Conservation (phyloP, 2,888 invertebrate genomes). For the Trypoxylon attenuatum region DNA sequence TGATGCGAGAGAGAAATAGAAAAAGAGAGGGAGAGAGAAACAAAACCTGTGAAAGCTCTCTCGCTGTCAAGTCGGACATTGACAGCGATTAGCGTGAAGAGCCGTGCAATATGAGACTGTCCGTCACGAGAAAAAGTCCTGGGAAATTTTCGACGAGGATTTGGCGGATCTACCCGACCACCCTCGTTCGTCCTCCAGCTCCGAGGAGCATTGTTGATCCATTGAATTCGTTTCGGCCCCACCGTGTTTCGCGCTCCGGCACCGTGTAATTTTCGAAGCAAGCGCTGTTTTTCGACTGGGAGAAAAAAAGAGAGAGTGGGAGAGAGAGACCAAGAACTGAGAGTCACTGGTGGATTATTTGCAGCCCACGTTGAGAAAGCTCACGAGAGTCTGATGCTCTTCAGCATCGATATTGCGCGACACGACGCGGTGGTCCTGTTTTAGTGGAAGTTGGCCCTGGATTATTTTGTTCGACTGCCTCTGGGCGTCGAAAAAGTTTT, state of each 20-base stretch:
- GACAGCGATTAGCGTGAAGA: conserved; percentile 52
- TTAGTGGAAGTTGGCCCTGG: too few species aligned
- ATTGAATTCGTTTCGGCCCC: conserved; percentile 21
- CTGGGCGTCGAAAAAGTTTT: too few species aligned
- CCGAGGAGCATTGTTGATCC: conserved; percentile 17
- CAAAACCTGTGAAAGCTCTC: conserved; percentile 9
- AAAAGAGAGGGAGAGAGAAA: not conserved
- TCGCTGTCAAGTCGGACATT: conserved; percentile 1
- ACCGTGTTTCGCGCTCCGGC: conserved; percentile 7
- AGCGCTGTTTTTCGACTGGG: conserved; percentile 1
- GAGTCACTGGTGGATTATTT: conserved; percentile 5
- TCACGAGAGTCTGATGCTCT: conserved; percentile 9
- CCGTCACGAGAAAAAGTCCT: conserved; percentile 40
- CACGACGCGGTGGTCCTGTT: too few species aligned
- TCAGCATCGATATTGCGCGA: not conserved
- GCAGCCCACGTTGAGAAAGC: conserved; percentile 11
- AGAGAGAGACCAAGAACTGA: not conserved
- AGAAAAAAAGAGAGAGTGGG: not conserved
- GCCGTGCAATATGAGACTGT: conserved; percentile 49
- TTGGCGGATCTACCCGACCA: not conserved
- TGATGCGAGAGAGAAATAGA: not conserved
- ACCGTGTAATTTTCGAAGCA: conserved; percentile 16
- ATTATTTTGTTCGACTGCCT: too few species aligned
- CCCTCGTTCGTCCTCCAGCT: conserved; percentile 6
- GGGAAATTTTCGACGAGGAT: conserved; percentile 30